These are phyloP conservation scores for Vultur gryphus DNA, from an alignment of 2,797 vertebrate species.

Conservation along the genomic window DNA sequence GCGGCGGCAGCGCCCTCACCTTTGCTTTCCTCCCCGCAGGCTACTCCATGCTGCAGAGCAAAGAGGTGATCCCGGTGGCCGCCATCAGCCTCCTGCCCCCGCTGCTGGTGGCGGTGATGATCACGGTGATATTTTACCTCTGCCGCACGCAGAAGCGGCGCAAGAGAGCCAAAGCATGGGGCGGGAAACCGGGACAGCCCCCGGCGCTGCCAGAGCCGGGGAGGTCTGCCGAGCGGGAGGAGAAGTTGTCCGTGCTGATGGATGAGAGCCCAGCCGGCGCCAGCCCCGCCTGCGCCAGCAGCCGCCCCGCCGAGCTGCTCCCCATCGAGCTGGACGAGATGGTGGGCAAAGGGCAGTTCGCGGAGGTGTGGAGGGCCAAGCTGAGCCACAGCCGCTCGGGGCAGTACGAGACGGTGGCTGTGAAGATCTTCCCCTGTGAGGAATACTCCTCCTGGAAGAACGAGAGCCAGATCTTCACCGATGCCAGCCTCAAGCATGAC, in stretches of 20 bases:
- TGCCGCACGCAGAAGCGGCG: conserved; percentile 80
- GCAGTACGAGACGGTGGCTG: conserved; percentile 81
- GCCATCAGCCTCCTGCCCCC: conserved; percentile 86
- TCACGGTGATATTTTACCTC: conserved; percentile 81
- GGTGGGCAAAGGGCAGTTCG: conserved; percentile 88
- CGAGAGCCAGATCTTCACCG: conserved; percentile 83
- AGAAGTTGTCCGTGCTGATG: conserved; percentile 62
- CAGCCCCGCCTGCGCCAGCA: conserved; percentile 40
- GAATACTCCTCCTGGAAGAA: conserved; percentile 87
- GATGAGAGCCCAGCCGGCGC: conserved; percentile 34
- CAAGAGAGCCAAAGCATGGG: conserved; percentile 81
- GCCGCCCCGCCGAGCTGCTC: conserved; percentile 72
- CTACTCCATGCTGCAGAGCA: conserved; percentile 83
- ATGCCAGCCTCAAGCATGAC: conserved; percentile 81
- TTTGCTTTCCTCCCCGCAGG: conserved; percentile 65
- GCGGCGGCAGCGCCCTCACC: background rate
- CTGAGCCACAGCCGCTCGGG: conserved; percentile 72
- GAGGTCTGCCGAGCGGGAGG: conserved; percentile 7
- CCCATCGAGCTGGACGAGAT: conserved; percentile 84
- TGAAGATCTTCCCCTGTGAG: conserved; percentile 86
- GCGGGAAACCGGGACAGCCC: conserved; percentile 59
- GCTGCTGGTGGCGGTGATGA: conserved; percentile 79
- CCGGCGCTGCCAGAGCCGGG: conserved; percentile 45
- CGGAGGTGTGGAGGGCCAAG: conserved; percentile 85
- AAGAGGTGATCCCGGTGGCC: conserved; percentile 87